Percentiles rank a stretch among this genome's conserved stretches.
phyloP scores from a whole-genome alignment of 2,797 vertebrate species.

The Sebastes variabilis region DNA sequence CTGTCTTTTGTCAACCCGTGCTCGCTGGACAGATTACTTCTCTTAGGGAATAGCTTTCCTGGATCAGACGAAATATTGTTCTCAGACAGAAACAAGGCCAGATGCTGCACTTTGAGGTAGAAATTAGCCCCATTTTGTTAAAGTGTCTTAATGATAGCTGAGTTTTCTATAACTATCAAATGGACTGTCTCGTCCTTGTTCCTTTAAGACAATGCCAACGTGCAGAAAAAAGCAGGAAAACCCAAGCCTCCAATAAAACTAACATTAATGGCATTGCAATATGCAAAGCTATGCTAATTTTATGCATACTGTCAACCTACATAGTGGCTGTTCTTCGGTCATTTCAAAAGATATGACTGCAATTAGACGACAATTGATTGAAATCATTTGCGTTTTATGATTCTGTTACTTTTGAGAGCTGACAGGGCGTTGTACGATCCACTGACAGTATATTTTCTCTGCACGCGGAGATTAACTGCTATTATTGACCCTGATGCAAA shows the following conservation, averaged over 20 bases:
- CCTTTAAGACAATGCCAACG: conserved; percentile 47
- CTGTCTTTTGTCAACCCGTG: conserved; percentile 56
- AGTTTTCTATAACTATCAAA: conserved; percentile 27
- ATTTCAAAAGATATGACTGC: conserved; percentile 70
- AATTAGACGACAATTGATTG: conserved; percentile 81
- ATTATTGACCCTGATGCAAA: conserved; percentile 77
- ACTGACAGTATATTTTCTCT: conserved; percentile 69
- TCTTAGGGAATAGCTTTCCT: conserved; percentile 41
- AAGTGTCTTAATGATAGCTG: conserved; percentile 35
- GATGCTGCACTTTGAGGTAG: conserved; percentile 43
- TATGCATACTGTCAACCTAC: conserved; percentile 79
- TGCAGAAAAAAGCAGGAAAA: conserved; percentile 38
- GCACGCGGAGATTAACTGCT: conserved; percentile 70
- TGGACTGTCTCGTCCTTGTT: conserved; percentile 16
- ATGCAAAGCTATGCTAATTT: conserved; percentile 80
- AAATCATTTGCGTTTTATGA: conserved; percentile 79
- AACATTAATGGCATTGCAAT: conserved; percentile 65
- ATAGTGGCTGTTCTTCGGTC: conserved; percentile 60
- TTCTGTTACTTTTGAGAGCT: conserved; percentile 70
- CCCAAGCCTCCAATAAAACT: conserved; percentile 64
- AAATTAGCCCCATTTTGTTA: conserved; percentile 61
- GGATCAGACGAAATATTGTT: conserved; percentile 50
- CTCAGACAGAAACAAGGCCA: conserved; percentile 24
- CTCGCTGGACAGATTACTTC: conserved; percentile 46
- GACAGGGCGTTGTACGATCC: conserved; percentile 59